Evolutionary conservation across 1,140 invertebrate genomes (phyloP).

Genomic region (Eueides isabella): DNA sequence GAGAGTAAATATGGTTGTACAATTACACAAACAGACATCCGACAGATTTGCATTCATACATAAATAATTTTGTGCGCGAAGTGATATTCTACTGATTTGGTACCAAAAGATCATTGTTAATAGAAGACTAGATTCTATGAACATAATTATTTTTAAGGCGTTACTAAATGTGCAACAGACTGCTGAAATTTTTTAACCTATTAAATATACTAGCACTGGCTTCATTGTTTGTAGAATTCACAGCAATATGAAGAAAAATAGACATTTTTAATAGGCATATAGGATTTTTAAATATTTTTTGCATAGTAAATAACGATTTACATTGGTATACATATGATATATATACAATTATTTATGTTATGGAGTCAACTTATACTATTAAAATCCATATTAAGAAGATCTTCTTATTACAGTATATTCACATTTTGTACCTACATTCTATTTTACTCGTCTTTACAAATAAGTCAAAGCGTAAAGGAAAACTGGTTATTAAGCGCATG

Average conservation of each 20-base stretch:
- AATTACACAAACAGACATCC: neutral
- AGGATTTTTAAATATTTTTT: neutral
- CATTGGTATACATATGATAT: too few species aligned
- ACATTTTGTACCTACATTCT: neutral
- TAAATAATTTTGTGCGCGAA: neutral
- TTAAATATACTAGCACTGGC: constrained; percentile 26
- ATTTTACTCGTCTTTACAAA: constrained; percentile 3
- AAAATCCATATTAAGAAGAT: neutral
- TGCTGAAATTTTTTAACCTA: neutral
- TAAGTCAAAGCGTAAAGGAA: neutral
- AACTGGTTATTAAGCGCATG: neutral
- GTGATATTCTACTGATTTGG: constrained; percentile 24
- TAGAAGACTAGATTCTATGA: constrained; percentile 27
- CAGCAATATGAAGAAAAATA: constrained; percentile 10
- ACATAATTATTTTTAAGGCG: constrained; percentile 6
- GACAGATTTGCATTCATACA: neutral
- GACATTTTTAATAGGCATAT: neutral
- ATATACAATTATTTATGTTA: too few species aligned
- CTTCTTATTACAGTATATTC: neutral
- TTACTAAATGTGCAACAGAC: constrained; percentile 22
- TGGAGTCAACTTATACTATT: too few species aligned
- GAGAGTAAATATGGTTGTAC: neutral
- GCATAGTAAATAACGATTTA: too few species aligned
- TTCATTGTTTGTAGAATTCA: constrained; percentile 17
- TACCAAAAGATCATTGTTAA: constrained; percentile 19